phyloP scores from a whole-genome alignment of 2,888 invertebrate genomes.

The Disparrhopalites patrizii region DNA sequence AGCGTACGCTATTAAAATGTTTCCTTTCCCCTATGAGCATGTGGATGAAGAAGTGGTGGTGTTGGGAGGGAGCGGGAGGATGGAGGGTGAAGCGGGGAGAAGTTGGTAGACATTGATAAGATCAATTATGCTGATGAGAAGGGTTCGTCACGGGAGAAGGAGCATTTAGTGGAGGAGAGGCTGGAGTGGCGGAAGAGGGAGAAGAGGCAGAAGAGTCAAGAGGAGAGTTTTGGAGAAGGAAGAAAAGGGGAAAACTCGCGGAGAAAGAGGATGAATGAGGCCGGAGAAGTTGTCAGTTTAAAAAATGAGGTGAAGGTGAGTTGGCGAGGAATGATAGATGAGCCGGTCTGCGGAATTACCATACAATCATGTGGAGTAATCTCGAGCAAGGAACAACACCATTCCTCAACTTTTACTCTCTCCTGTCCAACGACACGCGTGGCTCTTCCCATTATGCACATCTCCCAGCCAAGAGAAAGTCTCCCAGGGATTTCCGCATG shows the following conservation, averaged over 20 bases:
- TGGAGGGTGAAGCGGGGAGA: neutral
- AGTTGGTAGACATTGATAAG: constrained; percentile 21
- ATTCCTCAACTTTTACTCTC: neutral
- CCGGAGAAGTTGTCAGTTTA: no score
- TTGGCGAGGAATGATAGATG: constrained; percentile 24
- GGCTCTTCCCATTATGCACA: neutral
- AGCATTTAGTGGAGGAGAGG: neutral
- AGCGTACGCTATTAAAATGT: no score
- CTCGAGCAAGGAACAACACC: neutral
- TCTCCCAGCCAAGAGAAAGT: no score
- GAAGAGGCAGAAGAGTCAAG: neutral
- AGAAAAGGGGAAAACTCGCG: neutral
- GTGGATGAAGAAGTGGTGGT: neutral
- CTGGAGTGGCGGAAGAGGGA: neutral
- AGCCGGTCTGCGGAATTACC: constrained; percentile 18
- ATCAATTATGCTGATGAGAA: constrained; percentile 28
- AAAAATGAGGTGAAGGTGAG: no score
- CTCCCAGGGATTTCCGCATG: no score
- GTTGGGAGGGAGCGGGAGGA: neutral
- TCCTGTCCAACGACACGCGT: neutral
- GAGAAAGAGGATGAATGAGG: no score
- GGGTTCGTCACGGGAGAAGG: neutral
- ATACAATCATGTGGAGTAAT: constrained; percentile 22
- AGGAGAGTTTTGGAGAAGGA: constrained; percentile 8
- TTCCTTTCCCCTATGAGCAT: no score